phyloP scores from a whole-genome alignment of 2,888 invertebrate species.

The Drosophila tripunctata region DNA sequence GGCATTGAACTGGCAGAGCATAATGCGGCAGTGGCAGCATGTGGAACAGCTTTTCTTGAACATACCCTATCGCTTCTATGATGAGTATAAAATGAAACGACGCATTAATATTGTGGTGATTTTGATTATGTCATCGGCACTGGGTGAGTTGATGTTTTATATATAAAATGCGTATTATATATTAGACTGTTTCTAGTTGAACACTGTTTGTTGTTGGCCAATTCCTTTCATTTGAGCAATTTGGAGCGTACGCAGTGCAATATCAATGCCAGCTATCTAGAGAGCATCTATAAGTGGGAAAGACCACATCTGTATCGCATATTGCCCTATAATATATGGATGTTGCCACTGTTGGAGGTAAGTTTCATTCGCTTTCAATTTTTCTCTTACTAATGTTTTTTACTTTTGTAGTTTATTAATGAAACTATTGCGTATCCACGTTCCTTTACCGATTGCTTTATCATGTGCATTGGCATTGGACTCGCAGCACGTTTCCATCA shows the following conservation, averaged over 20 bases:
- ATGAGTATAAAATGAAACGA: conserved; percentile 74
- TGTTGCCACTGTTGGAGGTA: conserved; percentile 80
- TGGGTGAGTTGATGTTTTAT: conserved; percentile 61
- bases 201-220: conserved; percentile 70
- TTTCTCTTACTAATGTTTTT: neutral
- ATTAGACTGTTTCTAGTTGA: conserved; percentile 74
- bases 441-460: conserved; percentile 89
- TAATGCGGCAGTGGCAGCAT: conserved; percentile 78
- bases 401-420: conserved; percentile 76
- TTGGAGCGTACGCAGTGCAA: conserved; percentile 77
- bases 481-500: conserved; percentile 88
- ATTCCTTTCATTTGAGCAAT: conserved; percentile 71
- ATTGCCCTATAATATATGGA: conserved; percentile 68
- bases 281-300: conserved; percentile 78
- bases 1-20: conserved; percentile 81
- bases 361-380: neutral
- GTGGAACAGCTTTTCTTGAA: conserved; percentile 81
- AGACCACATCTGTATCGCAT: conserved; percentile 73
- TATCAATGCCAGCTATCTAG: conserved; percentile 72
- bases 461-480: conserved; percentile 89
- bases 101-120: conserved; percentile 70
- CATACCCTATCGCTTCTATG: conserved; percentile 79
- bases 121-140: conserved; percentile 70
- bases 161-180: neutral
- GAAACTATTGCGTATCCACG: conserved; percentile 87